phyloP scores from a whole-genome alignment of 2,797 vertebrate genomes.

The Malurus splendens region DNA sequence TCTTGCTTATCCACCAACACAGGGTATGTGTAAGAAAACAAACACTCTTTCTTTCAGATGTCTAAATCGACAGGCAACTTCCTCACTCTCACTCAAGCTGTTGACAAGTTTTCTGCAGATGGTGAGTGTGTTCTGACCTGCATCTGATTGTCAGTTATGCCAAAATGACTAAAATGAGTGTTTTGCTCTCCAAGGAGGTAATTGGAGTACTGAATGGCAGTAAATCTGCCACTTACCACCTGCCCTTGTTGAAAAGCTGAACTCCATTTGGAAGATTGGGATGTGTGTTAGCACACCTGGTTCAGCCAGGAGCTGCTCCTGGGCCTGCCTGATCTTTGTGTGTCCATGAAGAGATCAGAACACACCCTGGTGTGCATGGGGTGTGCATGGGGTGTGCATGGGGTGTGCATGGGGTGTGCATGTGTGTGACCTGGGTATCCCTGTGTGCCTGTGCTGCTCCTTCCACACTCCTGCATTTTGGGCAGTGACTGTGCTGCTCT shows the following conservation, averaged over 20 bases:
- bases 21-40: not conserved
- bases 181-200: not conserved
- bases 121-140: conserved; percentile 70
- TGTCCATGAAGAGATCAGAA: fast-evolving
- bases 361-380: fast-evolving
- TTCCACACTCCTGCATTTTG: not conserved
- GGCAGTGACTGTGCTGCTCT: not conserved
- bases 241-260: not conserved
- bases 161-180: not conserved
- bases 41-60: conserved; percentile 79
- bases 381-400: fast-evolving
- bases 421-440: fast-evolving
- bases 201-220: not conserved
- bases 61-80: conserved; percentile 99
- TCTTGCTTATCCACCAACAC: not conserved
- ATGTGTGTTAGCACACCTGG: not conserved
- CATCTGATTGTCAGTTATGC: not conserved
- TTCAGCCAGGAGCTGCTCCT: not conserved
- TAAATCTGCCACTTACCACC: not conserved
- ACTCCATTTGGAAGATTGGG: not conserved
- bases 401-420: fast-evolving
- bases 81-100: conserved; percentile 85
- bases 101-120: conserved; percentile 95
- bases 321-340: not conserved
- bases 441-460: fast-evolving